Evolutionary conservation across 2,888 invertebrate species (phyloP).

Genomic region (Theodoxus fluviatilis): DNA sequence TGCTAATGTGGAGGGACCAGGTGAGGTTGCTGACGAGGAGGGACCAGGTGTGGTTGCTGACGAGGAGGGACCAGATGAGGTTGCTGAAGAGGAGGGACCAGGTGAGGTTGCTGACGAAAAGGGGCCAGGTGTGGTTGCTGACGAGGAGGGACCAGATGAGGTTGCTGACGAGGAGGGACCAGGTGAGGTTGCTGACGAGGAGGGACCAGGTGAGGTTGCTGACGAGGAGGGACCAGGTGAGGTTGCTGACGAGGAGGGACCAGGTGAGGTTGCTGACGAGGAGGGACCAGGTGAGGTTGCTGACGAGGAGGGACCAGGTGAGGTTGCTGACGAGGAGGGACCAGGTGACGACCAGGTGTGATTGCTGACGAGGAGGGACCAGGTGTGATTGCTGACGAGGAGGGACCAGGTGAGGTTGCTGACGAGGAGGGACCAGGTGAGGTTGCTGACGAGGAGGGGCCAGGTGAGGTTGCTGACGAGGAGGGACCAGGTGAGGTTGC

Average conservation of each 20-base stretch:
- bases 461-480: not conserved
- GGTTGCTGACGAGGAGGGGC: not conserved
- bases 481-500: constrained; percentile 18
- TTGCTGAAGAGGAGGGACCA: not conserved
- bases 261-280: not conserved
- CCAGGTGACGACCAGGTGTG: too few species aligned
- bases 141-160: not conserved
- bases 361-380: not conserved
- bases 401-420: not conserved
- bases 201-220: not conserved
- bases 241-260: too few species aligned
- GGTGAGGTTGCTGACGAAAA: not conserved
- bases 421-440: too few species aligned
- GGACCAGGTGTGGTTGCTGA: constrained; percentile 12
- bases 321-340: not conserved
- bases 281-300: not conserved
- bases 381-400: not conserved
- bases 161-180: not conserved
- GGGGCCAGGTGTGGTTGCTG: not conserved
- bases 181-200: not conserved
- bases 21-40: not conserved
- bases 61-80: constrained; percentile 7
- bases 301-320: not conserved
- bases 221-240: not conserved
- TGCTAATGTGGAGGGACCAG: not conserved